phyloP scores from a whole-genome alignment of 2,113 vertebrate genomes.

The Amphiprion percula region DNA sequence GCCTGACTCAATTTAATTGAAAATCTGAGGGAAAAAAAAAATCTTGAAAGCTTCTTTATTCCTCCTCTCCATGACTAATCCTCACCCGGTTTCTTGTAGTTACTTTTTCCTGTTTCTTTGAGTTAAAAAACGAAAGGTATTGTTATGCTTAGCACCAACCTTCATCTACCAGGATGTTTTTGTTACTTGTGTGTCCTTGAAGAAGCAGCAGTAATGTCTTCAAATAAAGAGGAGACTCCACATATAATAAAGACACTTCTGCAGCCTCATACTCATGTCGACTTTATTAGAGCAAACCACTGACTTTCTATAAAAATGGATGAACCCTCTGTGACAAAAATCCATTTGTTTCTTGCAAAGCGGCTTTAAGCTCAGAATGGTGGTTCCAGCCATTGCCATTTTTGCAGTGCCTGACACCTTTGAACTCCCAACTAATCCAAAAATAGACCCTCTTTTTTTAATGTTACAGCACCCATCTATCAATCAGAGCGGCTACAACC shows the following conservation, averaged over 20 bases:
- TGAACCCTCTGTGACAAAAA: no score
- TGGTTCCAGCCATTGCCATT: no score
- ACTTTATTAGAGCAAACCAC: neutral
- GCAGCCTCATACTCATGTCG: neutral
- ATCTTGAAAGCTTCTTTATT: conserved; percentile 5
- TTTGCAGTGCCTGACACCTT: no score
- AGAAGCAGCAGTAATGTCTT: neutral
- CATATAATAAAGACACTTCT: neutral
- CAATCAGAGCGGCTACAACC: no score
- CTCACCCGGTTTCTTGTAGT: neutral
- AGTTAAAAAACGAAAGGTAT: conserved; percentile 50
- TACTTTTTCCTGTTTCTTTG: conserved; percentile 19
- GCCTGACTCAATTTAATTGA: conserved; percentile 15
- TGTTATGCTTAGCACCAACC: conserved; percentile 22
- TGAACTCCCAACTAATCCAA: no score
- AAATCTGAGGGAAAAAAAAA: conserved; percentile 1
- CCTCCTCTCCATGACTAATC: conserved; percentile 18
- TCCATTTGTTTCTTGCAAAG: no score
- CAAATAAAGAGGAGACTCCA: conserved; percentile 29
- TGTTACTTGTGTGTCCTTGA: conserved; percentile 9
- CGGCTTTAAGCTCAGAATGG: no score
- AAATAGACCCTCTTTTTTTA: no score
- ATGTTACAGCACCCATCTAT: no score
- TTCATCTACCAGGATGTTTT: conserved; percentile 9
- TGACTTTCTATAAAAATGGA: neutral